A percentile compares a stretch with the other conserved stretches of the same genome.
These are phyloP conservation scores for Conopomorpha cramerella DNA, from an alignment of 1,140 invertebrate genomes.

Conservation along the genomic window DNA sequence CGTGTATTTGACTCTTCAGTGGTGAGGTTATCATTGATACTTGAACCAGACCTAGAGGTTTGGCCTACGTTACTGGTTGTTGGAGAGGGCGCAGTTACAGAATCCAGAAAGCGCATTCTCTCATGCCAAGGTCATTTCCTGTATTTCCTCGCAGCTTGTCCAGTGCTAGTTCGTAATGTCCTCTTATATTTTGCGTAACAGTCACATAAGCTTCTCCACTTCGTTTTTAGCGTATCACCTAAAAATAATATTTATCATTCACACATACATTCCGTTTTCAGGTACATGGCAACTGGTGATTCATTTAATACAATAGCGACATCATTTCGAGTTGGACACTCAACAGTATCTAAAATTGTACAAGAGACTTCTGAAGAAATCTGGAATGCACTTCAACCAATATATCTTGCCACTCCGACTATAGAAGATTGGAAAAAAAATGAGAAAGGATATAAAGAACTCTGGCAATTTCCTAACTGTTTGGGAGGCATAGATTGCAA, in stretches of 20 bases:
- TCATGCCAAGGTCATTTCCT: no score
- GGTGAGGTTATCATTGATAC: no score
- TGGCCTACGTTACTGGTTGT: no score
- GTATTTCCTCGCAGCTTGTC: slow-evolving; percentile 12
- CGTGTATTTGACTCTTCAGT: no score
- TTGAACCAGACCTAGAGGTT: no score
- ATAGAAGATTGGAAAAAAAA: slow-evolving; percentile 9
- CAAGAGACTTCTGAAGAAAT: slow-evolving; percentile 6
- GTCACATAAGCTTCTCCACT: no score
- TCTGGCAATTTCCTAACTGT: slow-evolving; percentile 29
- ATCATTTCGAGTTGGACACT: slow-evolving; percentile 8
- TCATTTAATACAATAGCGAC: slow-evolving; percentile 8
- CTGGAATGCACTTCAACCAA: slow-evolving; percentile 4
- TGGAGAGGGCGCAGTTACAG: no score
- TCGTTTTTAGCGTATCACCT: slow-evolving; percentile 9
- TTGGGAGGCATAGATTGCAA: slow-evolving; percentile 39
- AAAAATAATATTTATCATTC: slow-evolving; percentile 6
- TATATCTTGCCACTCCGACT: slow-evolving; percentile 2
- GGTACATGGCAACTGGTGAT: slow-evolving; percentile 10
- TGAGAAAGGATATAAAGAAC: slow-evolving; percentile 17
- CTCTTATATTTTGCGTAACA: no score
- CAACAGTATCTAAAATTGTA: slow-evolving; percentile 8
- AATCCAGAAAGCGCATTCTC: no score
- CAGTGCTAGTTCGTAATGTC: slow-evolving; percentile 10
- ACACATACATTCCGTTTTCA: slow-evolving; percentile 8